Evolutionary conservation across 2,888 invertebrate species (phyloP).

Genomic region (Heterodera filipjevi): DNA sequence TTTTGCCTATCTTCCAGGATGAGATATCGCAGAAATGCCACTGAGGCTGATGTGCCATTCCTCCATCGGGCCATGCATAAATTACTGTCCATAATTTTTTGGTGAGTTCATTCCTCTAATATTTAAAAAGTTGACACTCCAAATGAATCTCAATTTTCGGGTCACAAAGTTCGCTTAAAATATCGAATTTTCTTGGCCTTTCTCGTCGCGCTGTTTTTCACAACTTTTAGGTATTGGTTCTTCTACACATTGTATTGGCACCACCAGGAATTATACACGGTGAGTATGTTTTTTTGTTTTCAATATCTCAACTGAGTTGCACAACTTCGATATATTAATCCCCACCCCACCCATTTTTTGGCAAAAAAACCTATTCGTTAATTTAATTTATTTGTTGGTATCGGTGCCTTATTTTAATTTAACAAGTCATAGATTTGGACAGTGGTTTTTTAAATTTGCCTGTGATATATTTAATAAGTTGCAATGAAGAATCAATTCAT

Average conservation of each 20-base stretch:
- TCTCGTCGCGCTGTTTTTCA: conserved; percentile 1
- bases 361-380: no score
- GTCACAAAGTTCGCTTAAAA: neutral
- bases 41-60: neutral
- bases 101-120: neutral
- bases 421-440: no score
- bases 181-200: neutral
- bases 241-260: conserved; percentile 63
- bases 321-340: no score
- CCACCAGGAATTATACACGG: conserved; percentile 50
- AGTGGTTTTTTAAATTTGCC: no score
- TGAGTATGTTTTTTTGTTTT: conserved; percentile 32
- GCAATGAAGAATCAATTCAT: no score
- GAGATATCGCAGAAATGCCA: neutral
- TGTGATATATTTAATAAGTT: no score
- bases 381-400: no score
- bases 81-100: neutral
- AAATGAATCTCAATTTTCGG: neutral
- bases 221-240: conserved; percentile 53
- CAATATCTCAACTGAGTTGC: no score
- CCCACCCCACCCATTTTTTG: no score
- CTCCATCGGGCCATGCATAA: neutral
- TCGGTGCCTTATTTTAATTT: no score
- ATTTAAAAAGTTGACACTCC: no score
- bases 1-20: neutral